Conservation (phyloP, 2,888 invertebrate species). For the Acleris cristana region DNA sequence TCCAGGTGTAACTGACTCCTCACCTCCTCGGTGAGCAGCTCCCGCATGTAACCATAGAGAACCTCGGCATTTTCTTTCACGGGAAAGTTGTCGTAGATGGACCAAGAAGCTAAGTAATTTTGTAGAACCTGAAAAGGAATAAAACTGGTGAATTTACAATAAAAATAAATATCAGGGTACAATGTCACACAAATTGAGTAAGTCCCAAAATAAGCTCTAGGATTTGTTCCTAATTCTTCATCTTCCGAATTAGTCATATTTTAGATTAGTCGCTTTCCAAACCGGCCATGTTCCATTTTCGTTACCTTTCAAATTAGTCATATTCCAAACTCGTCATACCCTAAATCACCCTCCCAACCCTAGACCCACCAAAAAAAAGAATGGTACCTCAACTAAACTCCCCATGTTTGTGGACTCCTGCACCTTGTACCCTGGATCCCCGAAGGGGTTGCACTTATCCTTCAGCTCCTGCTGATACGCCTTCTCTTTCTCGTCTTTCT, state of each 20-base stretch:
- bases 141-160: too few relatives aligned
- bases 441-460: conserved; percentile 48
- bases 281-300: too few relatives aligned
- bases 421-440: conserved; percentile 54
- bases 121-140: conserved; percentile 44
- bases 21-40: conserved; percentile 54
- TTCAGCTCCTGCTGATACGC: conserved; percentile 50
- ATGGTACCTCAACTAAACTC: conserved; percentile 45
- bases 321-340: too few relatives aligned
- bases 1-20: conserved; percentile 56
- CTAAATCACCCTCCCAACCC: too few relatives aligned
- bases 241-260: too few relatives aligned
- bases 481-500: conserved; percentile 44
- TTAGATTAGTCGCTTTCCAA: too few relatives aligned
- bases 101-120: conserved; percentile 53
- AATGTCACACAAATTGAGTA: too few relatives aligned
- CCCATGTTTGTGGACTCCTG: conserved; percentile 41
- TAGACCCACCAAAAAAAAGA: not conserved
- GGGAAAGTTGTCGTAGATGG: conserved; percentile 48
- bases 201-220: too few relatives aligned
- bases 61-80: conserved; percentile 43
- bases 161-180: too few relatives aligned
- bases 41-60: conserved; percentile 54
- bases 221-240: too few relatives aligned
- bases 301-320: too few relatives aligned